These are phyloP conservation scores for Plecotus auritus DNA, from an alignment of 2,113 vertebrate species.

Conservation along the genomic window DNA sequence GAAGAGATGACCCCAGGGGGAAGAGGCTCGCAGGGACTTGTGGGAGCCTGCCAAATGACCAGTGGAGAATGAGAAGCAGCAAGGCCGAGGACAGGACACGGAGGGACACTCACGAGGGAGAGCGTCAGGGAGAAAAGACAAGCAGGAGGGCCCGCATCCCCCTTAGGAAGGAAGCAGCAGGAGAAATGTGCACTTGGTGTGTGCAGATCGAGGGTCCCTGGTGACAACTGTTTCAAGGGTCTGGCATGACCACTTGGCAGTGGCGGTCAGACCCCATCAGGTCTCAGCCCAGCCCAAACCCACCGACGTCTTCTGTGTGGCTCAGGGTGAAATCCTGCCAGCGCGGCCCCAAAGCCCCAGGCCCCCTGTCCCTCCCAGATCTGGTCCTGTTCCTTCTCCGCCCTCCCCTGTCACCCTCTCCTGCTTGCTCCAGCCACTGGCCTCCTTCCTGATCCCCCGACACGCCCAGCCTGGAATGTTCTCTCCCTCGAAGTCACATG, in stretches of 20 bases:
- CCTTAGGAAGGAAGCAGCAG: not conserved
- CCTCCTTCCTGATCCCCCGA: not conserved
- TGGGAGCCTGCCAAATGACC: not conserved
- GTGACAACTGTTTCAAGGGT: not conserved
- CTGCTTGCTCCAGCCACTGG: not conserved
- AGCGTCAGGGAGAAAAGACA: not conserved
- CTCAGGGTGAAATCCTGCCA: not conserved
- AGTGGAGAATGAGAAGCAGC: not conserved
- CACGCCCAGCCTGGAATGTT: not conserved
- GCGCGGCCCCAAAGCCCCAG: not conserved
- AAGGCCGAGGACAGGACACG: not conserved
- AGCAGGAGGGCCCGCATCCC: not conserved
- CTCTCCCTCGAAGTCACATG: not conserved
- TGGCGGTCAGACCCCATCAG: not conserved
- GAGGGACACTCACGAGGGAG: not conserved
- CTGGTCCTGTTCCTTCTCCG: not conserved
- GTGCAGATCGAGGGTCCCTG: not conserved
- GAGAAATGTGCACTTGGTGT: not conserved
- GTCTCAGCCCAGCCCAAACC: not conserved
- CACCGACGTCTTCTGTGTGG: fast-evolving
- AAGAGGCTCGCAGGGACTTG: not conserved
- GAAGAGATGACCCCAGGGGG: not conserved
- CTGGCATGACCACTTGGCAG: not conserved
- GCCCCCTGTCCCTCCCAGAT: not conserved
- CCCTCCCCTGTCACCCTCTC: not conserved